Base-by-base conservation (phyloP, 2,113 vertebrate species). In the Mus spicilegus region DNA sequence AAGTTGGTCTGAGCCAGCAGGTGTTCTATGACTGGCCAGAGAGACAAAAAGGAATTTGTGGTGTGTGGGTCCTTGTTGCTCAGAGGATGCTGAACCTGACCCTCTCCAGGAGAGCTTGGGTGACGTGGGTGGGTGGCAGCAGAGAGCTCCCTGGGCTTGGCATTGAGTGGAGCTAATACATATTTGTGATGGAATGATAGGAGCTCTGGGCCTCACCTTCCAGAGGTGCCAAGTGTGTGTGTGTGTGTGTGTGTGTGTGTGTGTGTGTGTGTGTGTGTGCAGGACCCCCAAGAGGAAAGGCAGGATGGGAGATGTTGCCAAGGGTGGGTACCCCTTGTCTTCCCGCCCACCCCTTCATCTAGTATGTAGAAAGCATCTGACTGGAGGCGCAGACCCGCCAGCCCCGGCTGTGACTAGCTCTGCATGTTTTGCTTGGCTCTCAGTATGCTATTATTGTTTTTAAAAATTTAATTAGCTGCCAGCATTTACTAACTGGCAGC, bases 381-480 rank as follows among this genome's bases (percentile, higher is more conserved):
- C 30, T 0, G 7, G 76, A 75, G 72, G 46, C 33, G 8, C 61
- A 63, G 42, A 49, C 72, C 77, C 17, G 61, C 94, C 93, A 93
- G 75, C 78, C n/a, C 46, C 0, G 1, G 39, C 70, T 26, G 33
- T 51, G 88, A 77, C 90, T 76, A 85, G 89, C 58, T 78, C 80
- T 76, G 90, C 9, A 0, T 97, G 91, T 94, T 97, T 96, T 90
- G 89, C 90, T 96, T 97, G 96, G 95, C 97, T 95, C 63, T 51
- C 7, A 2, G 46, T 13, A 0, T 87, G 69, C 92, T 96, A 82
- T 91, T 94, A 95, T 96, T 96, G 93, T 97, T 96, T 94, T 70
- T 36, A 76, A 94, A 95, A 94, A 93, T 73, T 58, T 93, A 94
- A 97, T 96, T 95, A 97, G 93, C 78, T 94, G 94, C 93, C 91